phyloP scores from a whole-genome alignment of 2,113 vertebrate genomes.

The Erythrocercus mccallii region DNA sequence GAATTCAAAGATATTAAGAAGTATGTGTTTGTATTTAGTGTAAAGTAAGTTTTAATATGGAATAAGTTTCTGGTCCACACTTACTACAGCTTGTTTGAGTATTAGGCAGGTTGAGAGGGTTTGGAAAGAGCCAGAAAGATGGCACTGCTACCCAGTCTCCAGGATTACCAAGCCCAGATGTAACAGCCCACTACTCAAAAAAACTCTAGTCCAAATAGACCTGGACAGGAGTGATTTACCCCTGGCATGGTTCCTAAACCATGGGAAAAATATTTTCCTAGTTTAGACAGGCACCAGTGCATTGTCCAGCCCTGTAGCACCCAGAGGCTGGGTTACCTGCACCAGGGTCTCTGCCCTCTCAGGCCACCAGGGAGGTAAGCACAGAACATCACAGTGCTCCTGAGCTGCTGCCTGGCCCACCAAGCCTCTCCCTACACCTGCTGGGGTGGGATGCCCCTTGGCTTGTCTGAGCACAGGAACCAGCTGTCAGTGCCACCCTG shows the following conservation, averaged over 20 bases:
- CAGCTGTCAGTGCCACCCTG: background rate
- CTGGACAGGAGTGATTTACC: background rate
- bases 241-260: background rate
- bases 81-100: background rate
- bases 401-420: background rate
- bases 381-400: background rate
- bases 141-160: background rate
- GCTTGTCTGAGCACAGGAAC: background rate
- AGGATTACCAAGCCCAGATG: background rate
- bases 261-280: background rate
- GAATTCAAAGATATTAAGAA: background rate
- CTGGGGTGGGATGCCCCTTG: background rate
- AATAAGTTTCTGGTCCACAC: background rate
- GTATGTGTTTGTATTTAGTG: background rate
- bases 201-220: background rate
- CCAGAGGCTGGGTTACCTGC: background rate
- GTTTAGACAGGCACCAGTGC: background rate
- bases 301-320: accelerated
- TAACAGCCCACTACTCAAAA: background rate
- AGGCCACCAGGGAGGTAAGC: background rate
- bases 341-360: background rate
- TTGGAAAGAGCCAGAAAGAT: background rate
- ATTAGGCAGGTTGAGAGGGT: background rate
- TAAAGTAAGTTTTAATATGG: background rate
- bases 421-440: background rate